Evolutionary conservation across 2,797 vertebrate species (phyloP).

Genomic region (Antennarius maculatus): DNA sequence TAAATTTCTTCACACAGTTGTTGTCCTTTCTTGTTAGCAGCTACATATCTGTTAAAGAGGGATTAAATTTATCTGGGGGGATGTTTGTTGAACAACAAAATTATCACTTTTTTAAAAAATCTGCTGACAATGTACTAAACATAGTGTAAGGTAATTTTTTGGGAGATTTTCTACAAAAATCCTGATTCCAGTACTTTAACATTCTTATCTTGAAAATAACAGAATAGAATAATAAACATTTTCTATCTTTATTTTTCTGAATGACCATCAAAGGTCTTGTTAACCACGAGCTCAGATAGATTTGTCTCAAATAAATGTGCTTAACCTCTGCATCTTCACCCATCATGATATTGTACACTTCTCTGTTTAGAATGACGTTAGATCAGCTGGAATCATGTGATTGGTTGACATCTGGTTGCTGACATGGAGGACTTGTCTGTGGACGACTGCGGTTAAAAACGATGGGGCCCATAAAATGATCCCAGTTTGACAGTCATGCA

Average conservation of each 20-base stretch:
- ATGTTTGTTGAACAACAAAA: no score
- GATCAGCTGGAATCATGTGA: constrained; percentile 27
- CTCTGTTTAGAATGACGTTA: constrained; percentile 10
- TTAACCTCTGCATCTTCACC: background rate
- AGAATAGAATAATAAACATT: no score
- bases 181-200: background rate
- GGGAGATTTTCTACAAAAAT: background rate
- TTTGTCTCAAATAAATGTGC: background rate
- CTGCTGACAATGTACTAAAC: background rate
- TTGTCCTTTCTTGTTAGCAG: no score
- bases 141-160: no score
- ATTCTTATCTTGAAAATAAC: no score
- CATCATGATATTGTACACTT: background rate
- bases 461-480: background rate
- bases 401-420: background rate
- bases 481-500: background rate
- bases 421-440: background rate
- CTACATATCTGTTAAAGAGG: no score
- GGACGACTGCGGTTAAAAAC: background rate
- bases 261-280: background rate
- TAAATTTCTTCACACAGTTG: no score
- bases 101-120: no score
- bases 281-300: background rate
- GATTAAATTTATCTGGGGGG: no score
- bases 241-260: background rate